Evolutionary conservation across 1,140 invertebrate species (phyloP), one percentile per base, ranked within the genome.

Genomic region (Heliothis virescens): DNA sequence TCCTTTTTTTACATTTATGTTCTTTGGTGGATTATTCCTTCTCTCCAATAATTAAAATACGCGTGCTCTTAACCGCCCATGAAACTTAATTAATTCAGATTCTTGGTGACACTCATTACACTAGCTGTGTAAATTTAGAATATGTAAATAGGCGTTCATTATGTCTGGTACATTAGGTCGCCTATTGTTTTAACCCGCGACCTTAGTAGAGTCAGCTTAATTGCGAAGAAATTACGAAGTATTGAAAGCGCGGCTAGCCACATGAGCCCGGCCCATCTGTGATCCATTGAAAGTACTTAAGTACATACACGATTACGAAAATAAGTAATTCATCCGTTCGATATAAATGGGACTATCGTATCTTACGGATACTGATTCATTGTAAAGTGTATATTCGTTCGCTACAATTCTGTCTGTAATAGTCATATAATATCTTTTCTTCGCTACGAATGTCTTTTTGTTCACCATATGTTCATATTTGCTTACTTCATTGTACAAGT

Each of bases 221-320:
- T 79, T 79, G 60, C 65, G 48, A 79, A 79, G 65, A 79, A 79
- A 72, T 79, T 79, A 79, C 77, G 77, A n/a, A 79, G 65, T 79
- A 79, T 79, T 79, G 77, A n/a, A 79, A 71, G 77, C 67, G 50
- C 55, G 34, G 53, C 26, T 72, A 57, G 69, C 65, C 77, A 71
- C 72, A 79, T 79, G 77, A 55, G 15, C 72, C 53, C 15, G 21
- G 48, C 18, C n/a, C 53, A 52, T 11, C n/a, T 53, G 29, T 10
- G n/a, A 41, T 18, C n/a, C 34, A 18, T 71, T n/a, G n/a, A 52
- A 79, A 79, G 12, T 72, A 5, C 60, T n/a, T 41, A 63, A 9
- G 29, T n/a, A 63, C 34, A 41, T 63, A 41, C 34, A 41, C 34
- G 9, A n/a, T n/a, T 41, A 41, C 34, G 34, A 41, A 41, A 5